A percentile compares a stretch with the other conserved stretches of the same genome.
Evolutionary conservation across 1,140 invertebrate species (phyloP).

Genomic region (Sminthurinus signatus): DNA sequence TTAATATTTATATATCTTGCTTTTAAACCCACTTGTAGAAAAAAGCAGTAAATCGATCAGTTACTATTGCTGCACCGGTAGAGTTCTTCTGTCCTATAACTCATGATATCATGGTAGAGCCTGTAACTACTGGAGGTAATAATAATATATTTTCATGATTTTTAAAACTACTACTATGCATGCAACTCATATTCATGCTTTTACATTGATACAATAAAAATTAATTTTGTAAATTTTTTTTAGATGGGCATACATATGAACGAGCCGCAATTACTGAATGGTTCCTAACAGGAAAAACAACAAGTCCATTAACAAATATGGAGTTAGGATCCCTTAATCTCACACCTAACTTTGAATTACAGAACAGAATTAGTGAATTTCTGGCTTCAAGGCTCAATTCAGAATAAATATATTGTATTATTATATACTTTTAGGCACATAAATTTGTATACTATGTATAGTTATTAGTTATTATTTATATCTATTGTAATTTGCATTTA

Average conservation of each 20-base stretch:
- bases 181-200: no score
- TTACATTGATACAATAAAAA: no score
- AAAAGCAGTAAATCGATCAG: constrained; percentile 12
- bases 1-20: no score
- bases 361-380: constrained; percentile 41
- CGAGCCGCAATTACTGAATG: constrained; percentile 65
- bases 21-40: no score
- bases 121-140: constrained; percentile 62
- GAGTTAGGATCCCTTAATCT: constrained; percentile 53
- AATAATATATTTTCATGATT: no score
- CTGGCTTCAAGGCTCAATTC: constrained; percentile 37
- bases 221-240: no score
- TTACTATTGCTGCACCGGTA: constrained; percentile 49
- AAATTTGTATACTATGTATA: not conserved
- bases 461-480: not conserved
- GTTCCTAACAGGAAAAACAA: constrained; percentile 60
- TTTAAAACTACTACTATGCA: no score
- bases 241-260: constrained; percentile 74
- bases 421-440: not conserved
- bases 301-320: constrained; percentile 71
- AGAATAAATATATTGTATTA: constrained; percentile 11
- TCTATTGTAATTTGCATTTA: not conserved
- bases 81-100: constrained; percentile 77
- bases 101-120: constrained; percentile 69
- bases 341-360: constrained; percentile 52